Evolutionary conservation across 2,888 invertebrate genomes (phyloP).

Genomic region (Drosophila nr. fundita): DNA sequence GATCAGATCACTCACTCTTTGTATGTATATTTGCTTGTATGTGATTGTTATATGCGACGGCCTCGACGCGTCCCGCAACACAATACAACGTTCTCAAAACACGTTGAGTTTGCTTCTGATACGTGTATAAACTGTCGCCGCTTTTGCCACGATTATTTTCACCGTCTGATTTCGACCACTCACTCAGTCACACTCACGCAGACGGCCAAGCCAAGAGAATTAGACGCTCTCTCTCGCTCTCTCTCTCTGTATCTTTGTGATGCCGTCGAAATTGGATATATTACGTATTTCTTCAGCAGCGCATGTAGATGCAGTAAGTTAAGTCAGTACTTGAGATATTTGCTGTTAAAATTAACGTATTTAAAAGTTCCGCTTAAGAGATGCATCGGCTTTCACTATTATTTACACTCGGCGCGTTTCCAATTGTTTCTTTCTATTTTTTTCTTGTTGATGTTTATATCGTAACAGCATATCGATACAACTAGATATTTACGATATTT

Average conservation of each 20-base stretch:
- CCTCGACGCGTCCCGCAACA: constrained; percentile 39
- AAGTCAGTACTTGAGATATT: constrained; percentile 11
- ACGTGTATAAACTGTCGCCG: constrained; percentile 56
- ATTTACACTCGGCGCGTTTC: constrained; percentile 23
- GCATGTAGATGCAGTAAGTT: constrained; percentile 22
- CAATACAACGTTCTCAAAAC: constrained; percentile 64
- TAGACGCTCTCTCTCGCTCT: constrained; percentile 19
- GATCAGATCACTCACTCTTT: constrained; percentile 24
- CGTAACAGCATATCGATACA: constrained; percentile 35
- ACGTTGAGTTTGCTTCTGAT: constrained; percentile 66
- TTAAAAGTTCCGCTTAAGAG: not conserved
- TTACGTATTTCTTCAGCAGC: constrained; percentile 26
- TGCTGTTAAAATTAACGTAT: constrained; percentile 4
- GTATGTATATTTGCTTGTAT: constrained; percentile 9
- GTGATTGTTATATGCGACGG: constrained; percentile 16
- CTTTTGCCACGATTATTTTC: constrained; percentile 72
- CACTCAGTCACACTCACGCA: constrained; percentile 9
- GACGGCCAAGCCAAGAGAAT: constrained; percentile 11
- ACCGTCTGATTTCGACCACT: constrained; percentile 41
- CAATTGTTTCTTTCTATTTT: constrained; percentile 29
- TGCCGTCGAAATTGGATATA: constrained; percentile 28
- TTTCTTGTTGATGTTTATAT: constrained; percentile 41
- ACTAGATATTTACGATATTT: not conserved
- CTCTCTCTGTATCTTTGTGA: constrained; percentile 20
- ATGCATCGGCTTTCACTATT: constrained; percentile 8